Base-by-base conservation (phyloP, 2,113 vertebrate genomes). In the Recurvirostra avosetta region DNA sequence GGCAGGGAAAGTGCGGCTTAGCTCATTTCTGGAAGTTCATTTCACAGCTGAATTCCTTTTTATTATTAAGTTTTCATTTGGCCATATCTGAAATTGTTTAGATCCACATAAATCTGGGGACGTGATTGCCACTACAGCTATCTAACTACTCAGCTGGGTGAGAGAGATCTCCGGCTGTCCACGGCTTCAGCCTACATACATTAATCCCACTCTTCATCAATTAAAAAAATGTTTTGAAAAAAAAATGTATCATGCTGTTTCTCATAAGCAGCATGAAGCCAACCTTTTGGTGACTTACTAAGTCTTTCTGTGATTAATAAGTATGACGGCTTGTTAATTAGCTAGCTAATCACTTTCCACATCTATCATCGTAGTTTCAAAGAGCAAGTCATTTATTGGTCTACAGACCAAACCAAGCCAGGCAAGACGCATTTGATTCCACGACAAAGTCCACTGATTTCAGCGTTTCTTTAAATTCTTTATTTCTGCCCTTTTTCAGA, bases 1-100 rank as follows among this genome's bases (percentile, higher is more conserved):
- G 36, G 45, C 19, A 50, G 38, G 45, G 45, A 84, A 86, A 56
- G 15, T 5, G 38, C 9, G 9, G 61, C 70, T 89, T 85, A 89
- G 83, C 53, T 94, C 65, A 76, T 94, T 94, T 81, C 86, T 94
- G 53, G 43, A 94, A 87, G 76, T 87, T 94, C 95, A 97, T 97
- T 97, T 97, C 97, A 97, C 96, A 96, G 97, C 70, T 94, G 92
- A 96, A 94, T 96, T 94, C 91, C 92, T 82, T 92, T 94, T 92
- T 85, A 96, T 92, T 94, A 97, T 70, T 41, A 82, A 56, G 21
- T 82, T 95, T 75, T 81, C 91, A 94, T 95, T 87, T 78, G 80
- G 38, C 80, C 66, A 8, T 96, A 94, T 87, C 80, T 94, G 82
- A 91, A 95, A 91, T 89, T 91, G 73, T 95, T 92, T 75, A 92